Percentiles rank a stretch among this genome's conserved stretches.
These are phyloP conservation scores for Reticulitermes lucifugus DNA, from an alignment of 2,888 invertebrate genomes.

Conservation along the genomic window DNA sequence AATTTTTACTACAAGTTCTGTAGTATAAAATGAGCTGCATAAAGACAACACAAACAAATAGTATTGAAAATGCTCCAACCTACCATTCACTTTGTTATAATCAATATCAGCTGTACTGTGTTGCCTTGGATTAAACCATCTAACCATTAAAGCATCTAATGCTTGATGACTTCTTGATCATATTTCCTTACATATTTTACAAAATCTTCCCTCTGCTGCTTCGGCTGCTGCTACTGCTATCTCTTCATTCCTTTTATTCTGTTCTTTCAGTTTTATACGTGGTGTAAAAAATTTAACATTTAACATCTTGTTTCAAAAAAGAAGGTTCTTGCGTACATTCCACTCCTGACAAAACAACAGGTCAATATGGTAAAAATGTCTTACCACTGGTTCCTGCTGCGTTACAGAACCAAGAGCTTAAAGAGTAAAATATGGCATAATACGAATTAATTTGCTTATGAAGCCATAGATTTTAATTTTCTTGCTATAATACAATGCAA, in stretches of 20 bases:
- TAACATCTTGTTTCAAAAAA: neutral
- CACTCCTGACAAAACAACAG: neutral
- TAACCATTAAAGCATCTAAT: too few species aligned
- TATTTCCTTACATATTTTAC: too few species aligned
- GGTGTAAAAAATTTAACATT: neutral
- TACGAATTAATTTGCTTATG: neutral
- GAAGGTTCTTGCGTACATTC: neutral
- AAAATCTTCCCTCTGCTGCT: too few species aligned
- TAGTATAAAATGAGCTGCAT: too few species aligned
- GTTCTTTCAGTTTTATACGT: neutral
- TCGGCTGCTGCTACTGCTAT: neutral
- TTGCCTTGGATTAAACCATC: too few species aligned
- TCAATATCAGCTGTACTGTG: too few species aligned
- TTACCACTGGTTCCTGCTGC: neutral
- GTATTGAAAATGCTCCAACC: too few species aligned
- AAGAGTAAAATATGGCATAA: neutral
- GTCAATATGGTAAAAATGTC: neutral
- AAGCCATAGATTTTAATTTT: neutral
- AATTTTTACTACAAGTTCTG: too few species aligned
- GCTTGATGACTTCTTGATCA: too few species aligned
- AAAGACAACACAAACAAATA: too few species aligned
- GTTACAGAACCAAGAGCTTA: neutral
- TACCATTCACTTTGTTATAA: too few species aligned
- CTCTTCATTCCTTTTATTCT: neutral
- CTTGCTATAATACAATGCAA: neutral